A percentile compares a stretch with the other conserved stretches of the same genome.
phyloP scores from a whole-genome alignment of 2,888 invertebrate genomes.

The Eristalinus aeneus region DNA sequence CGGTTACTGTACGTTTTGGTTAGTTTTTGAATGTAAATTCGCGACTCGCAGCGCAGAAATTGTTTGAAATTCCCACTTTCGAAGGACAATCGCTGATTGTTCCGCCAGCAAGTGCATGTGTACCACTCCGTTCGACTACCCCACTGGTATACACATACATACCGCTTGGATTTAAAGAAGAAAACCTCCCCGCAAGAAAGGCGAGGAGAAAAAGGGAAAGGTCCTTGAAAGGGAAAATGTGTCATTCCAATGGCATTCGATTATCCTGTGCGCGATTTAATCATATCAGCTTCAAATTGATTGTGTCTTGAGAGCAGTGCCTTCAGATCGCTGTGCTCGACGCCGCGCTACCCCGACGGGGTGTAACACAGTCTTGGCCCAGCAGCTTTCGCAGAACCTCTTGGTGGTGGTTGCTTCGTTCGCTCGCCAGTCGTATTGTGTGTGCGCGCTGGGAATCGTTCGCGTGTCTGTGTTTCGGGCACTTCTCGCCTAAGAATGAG shows the following conservation, averaged over 20 bases:
- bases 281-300: slow-evolving; percentile 63
- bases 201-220: slow-evolving; percentile 38
- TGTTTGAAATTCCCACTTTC: neutral
- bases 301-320: slow-evolving; percentile 41
- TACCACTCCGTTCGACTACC: slow-evolving; percentile 23
- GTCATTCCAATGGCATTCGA: slow-evolving; percentile 67
- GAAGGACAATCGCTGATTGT: neutral
- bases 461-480: neutral
- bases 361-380: neutral
- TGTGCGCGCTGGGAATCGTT: neutral
- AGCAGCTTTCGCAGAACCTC: neutral
- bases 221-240: slow-evolving; percentile 69
- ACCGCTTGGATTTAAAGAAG: neutral
- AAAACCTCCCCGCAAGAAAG: neutral
- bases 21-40: neutral
- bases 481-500: slow-evolving; percentile 54
- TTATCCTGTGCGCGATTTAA: slow-evolving; percentile 54
- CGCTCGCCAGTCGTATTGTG: neutral
- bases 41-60: neutral
- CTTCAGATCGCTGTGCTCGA: neutral
- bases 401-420: neutral
- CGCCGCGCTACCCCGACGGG: neutral
- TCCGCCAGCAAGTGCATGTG: slow-evolving; percentile 28
- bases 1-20: neutral
- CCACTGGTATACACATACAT: slow-evolving; percentile 35